Conservation (phyloP, 2,797 vertebrate species). For the Myotis daubentonii region DNA sequence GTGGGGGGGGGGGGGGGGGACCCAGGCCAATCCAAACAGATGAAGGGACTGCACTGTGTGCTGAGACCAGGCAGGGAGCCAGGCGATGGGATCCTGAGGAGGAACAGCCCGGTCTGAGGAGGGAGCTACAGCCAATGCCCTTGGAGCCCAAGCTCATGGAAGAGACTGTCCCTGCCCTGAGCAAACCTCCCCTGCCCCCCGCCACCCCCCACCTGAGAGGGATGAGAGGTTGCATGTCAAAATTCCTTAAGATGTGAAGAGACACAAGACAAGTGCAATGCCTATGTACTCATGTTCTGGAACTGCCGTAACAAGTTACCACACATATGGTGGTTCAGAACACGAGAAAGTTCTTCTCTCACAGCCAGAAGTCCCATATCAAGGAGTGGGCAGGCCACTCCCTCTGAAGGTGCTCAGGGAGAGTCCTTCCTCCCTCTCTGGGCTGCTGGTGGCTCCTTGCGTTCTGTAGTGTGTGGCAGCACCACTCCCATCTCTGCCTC, state of each 20-base stretch:
- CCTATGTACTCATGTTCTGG: not conserved
- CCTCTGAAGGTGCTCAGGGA: not conserved
- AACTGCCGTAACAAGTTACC: not conserved
- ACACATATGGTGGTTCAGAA: not conserved
- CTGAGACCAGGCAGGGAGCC: not conserved
- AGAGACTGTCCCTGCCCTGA: not conserved
- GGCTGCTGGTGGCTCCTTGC: not conserved
- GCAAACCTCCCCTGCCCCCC: not conserved
- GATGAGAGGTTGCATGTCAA: accelerated
- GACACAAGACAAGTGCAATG: not conserved
- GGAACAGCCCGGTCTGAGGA: not conserved
- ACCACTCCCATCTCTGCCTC: not conserved
- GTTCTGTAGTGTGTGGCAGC: not conserved
- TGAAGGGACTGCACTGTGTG: not conserved
- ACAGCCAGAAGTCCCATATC: not conserved
- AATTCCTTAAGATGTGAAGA: not conserved
- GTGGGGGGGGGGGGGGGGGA: accelerated
- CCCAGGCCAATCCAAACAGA: slow-evolving; percentile 53
- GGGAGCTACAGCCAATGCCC: not conserved
- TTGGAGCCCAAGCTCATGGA: not conserved
- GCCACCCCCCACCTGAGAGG: not conserved
- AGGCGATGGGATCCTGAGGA: not conserved
- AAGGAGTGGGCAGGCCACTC: not conserved
- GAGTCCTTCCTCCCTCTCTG: not conserved
- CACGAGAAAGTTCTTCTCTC: not conserved